Base-by-base conservation (phyloP, 2,797 vertebrate genomes). In the Cossypha niveicapilla region DNA sequence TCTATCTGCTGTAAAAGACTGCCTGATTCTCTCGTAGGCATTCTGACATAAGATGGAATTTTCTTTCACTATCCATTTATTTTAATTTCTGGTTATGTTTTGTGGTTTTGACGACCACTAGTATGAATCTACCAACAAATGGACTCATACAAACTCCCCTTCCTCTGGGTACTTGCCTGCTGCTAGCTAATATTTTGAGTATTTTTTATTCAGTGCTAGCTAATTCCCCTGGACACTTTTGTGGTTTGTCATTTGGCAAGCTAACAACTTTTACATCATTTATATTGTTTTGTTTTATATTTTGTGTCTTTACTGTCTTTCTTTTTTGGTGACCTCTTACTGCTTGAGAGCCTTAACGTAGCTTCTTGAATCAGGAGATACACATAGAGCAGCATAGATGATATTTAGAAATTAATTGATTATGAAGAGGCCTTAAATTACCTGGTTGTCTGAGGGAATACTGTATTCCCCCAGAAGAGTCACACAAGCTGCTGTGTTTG, bases 401-500 rank as follows among this genome's bases (percentile, higher is more conserved):
- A 57, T 76, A 44, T 50, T 90, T 94, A 53, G 56, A 41, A 90
- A 93, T 94, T 81, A 93, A 87, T 88, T 74, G 76, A 86, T 95
- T 92, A 76, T 85, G 73, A 95, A 91, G 75, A 57, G 34, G 19
- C 47, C 70, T 41, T 65, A 82, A 60, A 93, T 82, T 79, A 82
- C 88, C 72, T 84, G 28, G 5, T 60, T 80, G 44, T 90, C 73
- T 48, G n/a, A 83, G 91, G 67, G 79, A 95, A 94, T 88, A 32
- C 23, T 44, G 4, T 86, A 70, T 94, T 88, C 54, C 51, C n/a
- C 39, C 37, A 62, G 60, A 93, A 89, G 6, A 70, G 60, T 68
- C 81, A 83, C 81, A 85, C 57, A 92, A 78, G 67, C 58, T 91
- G 76, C 65, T 80, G 44, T 77, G 44, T 95, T 96, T 96, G 84